Percentiles rank a stretch among this genome's conserved stretches.
These are phyloP conservation scores for Cyanoderma ruficeps DNA, from an alignment of 2,113 vertebrate genomes.

Conservation along the genomic window DNA sequence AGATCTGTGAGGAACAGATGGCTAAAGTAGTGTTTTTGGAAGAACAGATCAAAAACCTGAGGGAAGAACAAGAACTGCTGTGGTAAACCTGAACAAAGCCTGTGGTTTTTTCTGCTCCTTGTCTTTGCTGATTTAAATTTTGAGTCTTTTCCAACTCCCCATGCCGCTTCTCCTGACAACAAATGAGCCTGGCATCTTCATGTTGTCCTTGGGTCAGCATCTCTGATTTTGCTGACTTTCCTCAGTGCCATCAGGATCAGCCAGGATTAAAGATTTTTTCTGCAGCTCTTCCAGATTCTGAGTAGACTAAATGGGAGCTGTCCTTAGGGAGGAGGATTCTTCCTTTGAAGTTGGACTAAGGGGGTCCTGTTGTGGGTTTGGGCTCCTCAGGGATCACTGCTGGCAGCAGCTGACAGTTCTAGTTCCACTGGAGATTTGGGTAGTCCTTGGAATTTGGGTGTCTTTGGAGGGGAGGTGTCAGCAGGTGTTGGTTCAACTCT, in stretches of 20 bases:
- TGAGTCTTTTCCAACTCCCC: not conserved
- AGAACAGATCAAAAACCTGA: constrained; percentile 71
- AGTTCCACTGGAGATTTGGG: not conserved
- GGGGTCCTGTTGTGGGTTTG: rapidly evolving
- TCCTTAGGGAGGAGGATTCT: not conserved
- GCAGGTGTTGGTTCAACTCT: rapidly evolving
- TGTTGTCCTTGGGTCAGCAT: not conserved
- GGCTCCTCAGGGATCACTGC: not conserved
- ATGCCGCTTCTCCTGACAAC: not conserved
- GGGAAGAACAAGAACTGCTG: constrained; percentile 71
- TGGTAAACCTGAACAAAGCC: constrained; percentile 30
- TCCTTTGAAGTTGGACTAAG: not conserved
- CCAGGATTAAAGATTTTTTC: not conserved
- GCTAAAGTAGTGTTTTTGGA: constrained; percentile 62
- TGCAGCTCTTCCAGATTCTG: not conserved
- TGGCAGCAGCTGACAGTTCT: not conserved
- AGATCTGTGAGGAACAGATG: constrained; percentile 60
- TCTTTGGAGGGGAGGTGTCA: not conserved
- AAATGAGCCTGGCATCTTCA: not conserved
- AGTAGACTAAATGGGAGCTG: not conserved
- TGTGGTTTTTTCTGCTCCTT: not conserved
- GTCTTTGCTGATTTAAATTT: not conserved
- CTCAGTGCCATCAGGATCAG: not conserved
- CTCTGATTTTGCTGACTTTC: not conserved
- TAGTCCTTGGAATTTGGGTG: not conserved